Evolutionary conservation across 2,888 invertebrate species (phyloP), one percentile per base, ranked within the genome.

Genomic region (Clanis bilineata): DNA sequence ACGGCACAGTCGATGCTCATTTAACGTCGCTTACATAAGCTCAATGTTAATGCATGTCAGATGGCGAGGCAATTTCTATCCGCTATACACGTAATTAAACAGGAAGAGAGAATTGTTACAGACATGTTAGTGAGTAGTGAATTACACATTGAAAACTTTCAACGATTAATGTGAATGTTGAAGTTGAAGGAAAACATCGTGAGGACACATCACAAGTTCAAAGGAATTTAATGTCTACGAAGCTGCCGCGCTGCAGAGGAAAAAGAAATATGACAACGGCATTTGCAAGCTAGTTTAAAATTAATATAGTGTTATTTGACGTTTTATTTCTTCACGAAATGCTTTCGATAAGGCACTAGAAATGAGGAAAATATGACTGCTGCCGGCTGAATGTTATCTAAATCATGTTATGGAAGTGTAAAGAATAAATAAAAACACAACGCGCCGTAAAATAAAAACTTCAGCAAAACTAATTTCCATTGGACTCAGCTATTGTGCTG

Each of bases 21-120:
- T 62, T 62, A 67, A 63, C 56, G 62, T 63, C 63, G 59, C 70
- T 75, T 73, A 73, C 63, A 68, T 73, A 72, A 69, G 56, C 62
- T 65, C 56, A 63, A 63, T 62, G 64, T 61, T 57, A 57, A 28
- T 10, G 51, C 18, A 18, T 18, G 15, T 23, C 32, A 32, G 32
- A 51, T 28, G 51, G 51, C 51, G 51, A 51, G 28, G 51, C 28
- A 21, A 32, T 51, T 51, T 32, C 32, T 51, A 51, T 32, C 51
- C 28, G 18, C 51, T 51, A 32, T 32, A 51, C 51, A 51, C 32
- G 32, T 51, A 32, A 51, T 51, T 51, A 51, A 51, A 51, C 41
- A 36, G 39, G 10, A 15, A 12, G 57, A 21, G 41, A 28, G 43
- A 28, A 28, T 1, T 10, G 57, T 43, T 43, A 28, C 43, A n/a